phyloP scores from a whole-genome alignment of 2,888 invertebrate species.

The Aleiodes leptofemur region DNA sequence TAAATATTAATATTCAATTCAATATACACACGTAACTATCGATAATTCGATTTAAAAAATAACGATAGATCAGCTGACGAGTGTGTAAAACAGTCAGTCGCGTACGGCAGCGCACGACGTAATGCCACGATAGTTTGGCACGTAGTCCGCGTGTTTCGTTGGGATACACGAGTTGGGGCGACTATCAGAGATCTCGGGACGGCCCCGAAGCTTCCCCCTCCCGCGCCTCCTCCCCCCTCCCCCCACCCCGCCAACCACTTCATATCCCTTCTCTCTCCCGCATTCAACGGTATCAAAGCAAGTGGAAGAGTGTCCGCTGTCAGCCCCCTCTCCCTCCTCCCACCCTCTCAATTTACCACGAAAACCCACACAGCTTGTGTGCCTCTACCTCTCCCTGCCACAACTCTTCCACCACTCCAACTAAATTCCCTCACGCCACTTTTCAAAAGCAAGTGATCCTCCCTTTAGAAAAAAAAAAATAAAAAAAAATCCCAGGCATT shows the following conservation, averaged over 20 bases:
- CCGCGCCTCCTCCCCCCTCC: constrained; percentile 8
- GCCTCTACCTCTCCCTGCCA: constrained; percentile 9
- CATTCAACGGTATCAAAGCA: constrained; percentile 8
- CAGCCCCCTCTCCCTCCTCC: constrained; percentile 39
- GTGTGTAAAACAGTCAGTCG: constrained; percentile 66
- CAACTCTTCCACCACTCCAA: constrained; percentile 32
- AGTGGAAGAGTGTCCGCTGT: constrained; percentile 9
- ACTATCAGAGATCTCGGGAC: constrained; percentile 65
- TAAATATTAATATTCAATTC: too few species aligned
- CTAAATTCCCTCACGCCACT: constrained; percentile 28
- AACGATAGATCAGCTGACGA: constrained; percentile 33
- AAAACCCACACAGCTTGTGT: constrained; percentile 25
- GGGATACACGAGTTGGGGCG: constrained; percentile 37
- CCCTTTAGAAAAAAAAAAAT: not conserved
- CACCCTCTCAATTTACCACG: constrained; percentile 44
- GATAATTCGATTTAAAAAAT: constrained; percentile 12
- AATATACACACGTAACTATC: not conserved
- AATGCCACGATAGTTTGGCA: constrained; percentile 68
- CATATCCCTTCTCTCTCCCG: not conserved
- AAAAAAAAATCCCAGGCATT: not conserved
- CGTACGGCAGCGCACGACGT: constrained; percentile 74
- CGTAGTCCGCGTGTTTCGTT: constrained; percentile 68
- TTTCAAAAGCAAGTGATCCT: constrained; percentile 26
- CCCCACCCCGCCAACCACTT: constrained; percentile 4
- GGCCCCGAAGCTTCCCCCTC: constrained; percentile 59